These are phyloP conservation scores for Petrocephalus sullivani DNA, from an alignment of 2,797 vertebrate genomes.

Conservation along the genomic window DNA sequence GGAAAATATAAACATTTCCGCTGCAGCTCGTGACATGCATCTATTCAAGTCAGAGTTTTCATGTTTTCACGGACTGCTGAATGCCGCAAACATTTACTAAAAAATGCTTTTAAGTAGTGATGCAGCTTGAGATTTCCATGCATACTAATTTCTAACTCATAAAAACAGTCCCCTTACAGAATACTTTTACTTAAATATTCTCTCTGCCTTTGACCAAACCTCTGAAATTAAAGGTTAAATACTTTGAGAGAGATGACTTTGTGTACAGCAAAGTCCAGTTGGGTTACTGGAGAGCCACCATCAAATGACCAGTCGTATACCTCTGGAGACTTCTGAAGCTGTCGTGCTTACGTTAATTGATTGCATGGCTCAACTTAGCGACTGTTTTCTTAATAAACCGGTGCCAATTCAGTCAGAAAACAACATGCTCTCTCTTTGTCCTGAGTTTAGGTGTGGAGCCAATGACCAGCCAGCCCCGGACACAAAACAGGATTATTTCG, in stretches of 20 bases:
- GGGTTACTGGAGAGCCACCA: background rate
- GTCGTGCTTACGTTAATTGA: background rate
- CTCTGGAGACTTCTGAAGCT: background rate
- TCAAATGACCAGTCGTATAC: background rate
- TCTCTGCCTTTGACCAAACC: background rate
- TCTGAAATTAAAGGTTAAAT: background rate
- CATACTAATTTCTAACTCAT: background rate
- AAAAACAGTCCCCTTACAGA: background rate
- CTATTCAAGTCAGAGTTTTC: background rate
- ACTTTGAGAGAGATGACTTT: background rate
- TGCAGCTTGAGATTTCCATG: background rate
- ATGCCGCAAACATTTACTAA: background rate
- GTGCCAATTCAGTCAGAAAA: background rate
- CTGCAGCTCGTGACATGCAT: background rate
- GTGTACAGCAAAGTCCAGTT: background rate
- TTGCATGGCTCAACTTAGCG: background rate
- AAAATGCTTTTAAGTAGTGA: background rate
- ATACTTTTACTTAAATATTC: background rate
- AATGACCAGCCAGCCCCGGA: constrained; percentile 45
- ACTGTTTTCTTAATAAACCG: background rate
- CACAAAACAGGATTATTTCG: constrained; percentile 49
- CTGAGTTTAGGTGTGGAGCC: constrained; percentile 41
- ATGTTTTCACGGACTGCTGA: background rate
- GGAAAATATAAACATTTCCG: constrained; percentile 21
- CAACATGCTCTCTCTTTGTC: constrained; percentile 24